Conservation (phyloP, 2,888 invertebrate species). For the Cepaea hortensis region DNA sequence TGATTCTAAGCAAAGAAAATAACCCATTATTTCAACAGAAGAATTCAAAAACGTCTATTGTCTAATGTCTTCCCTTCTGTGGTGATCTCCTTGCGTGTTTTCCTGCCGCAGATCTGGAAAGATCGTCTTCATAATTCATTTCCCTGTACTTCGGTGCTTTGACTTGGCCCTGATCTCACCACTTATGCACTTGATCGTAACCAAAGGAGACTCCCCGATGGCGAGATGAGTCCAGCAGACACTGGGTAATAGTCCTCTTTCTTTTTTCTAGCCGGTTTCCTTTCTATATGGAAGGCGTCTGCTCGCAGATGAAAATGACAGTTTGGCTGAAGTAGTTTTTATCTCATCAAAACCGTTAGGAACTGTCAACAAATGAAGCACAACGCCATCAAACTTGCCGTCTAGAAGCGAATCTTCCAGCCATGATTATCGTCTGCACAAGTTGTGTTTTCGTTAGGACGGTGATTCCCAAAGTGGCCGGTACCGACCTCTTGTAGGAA, state of each 20-base stretch:
- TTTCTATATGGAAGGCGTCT: constrained; percentile 15
- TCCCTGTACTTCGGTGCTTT: not conserved
- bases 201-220: not conserved
- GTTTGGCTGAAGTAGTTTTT: not conserved
- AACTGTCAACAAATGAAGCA: constrained; percentile 39
- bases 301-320: not conserved
- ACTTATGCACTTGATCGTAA: constrained; percentile 17
- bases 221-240: constrained; percentile 34
- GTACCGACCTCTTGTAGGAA: too few species aligned
- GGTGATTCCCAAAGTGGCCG: not conserved
- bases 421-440: not conserved
- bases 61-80: not conserved
- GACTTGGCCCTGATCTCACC: not conserved
- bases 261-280: not conserved
- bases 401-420: constrained; percentile 31
- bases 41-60: not conserved
- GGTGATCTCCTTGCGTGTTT: too few species aligned
- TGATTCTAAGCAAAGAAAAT: not conserved
- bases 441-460: not conserved
- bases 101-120: not conserved
- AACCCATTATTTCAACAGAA: not conserved
- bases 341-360: constrained; percentile 26
- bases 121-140: constrained; percentile 12
- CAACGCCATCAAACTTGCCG: not conserved
- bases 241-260: not conserved